Conservation (phyloP, 1,140 invertebrate species). For the Pseudomyrmex sp. region DNA sequence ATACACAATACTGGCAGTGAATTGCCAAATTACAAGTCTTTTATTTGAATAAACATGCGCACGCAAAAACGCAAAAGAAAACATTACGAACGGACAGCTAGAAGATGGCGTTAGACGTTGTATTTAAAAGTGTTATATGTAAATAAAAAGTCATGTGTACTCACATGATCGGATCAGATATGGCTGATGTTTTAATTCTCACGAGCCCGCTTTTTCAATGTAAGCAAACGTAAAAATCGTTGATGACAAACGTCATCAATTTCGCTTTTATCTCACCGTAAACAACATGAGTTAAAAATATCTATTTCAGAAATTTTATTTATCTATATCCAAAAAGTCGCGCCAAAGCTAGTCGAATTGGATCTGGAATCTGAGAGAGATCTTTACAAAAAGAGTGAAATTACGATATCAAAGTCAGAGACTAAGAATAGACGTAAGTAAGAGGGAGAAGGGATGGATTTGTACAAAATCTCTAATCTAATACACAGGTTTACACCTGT, state of each 20-base stretch:
- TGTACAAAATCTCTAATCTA: conserved; percentile 10
- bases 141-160: conserved; percentile 45
- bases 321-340: conserved; percentile 28
- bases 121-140: conserved; percentile 59
- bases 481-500: conserved; percentile 2
- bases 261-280: conserved; percentile 45
- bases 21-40: conserved; percentile 76
- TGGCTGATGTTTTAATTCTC: conserved; percentile 24
- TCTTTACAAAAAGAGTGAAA: conserved; percentile 17
- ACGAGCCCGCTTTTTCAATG: conserved; percentile 24
- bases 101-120: conserved; percentile 66
- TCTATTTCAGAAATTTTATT: conserved; percentile 42
- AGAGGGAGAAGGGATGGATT: conserved; percentile 32
- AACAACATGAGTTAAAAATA: conserved; percentile 46
- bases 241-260: conserved; percentile 2
- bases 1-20: conserved; percentile 67
- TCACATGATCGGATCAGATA: conserved; percentile 33
- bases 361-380: conserved; percentile 38
- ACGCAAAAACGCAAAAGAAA: conserved; percentile 57
- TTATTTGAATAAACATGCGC: conserved; percentile 76
- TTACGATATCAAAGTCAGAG: conserved; percentile 12
- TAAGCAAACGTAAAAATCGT: conserved; percentile 38
- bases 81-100: conserved; percentile 48
- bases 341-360: conserved; percentile 47
- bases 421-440: too few species aligned